phyloP scores from a whole-genome alignment of 2,113 vertebrate species.

The Gymnarchus niloticus region DNA sequence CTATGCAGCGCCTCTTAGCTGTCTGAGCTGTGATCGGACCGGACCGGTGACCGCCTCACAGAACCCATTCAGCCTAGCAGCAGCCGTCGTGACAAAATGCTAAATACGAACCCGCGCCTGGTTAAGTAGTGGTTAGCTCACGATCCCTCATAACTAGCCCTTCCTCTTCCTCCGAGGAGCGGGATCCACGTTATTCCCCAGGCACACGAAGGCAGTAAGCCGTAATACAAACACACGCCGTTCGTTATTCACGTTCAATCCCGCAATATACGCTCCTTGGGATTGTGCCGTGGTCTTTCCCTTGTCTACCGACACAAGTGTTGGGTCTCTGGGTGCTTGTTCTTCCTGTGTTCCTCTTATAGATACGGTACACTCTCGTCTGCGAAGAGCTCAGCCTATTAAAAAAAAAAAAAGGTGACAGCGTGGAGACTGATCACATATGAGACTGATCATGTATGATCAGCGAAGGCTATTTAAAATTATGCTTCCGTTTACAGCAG shows the following conservation, averaged over 20 bases:
- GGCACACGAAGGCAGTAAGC: not conserved
- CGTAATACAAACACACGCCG: not conserved
- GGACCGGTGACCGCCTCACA: not conserved
- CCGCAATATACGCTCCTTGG: no score
- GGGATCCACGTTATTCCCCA: not conserved
- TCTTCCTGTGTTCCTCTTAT: not conserved
- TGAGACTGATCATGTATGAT: not conserved
- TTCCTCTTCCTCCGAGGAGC: constrained; percentile 26
- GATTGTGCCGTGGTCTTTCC: not conserved
- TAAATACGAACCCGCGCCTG: not conserved
- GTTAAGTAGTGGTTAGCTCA: not conserved
- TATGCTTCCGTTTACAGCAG: not conserved
- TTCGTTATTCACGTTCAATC: not conserved
- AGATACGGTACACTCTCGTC: not conserved
- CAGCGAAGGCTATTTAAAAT: not conserved
- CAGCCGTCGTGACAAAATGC: not conserved
- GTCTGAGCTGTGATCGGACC: not conserved
- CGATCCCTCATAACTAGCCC: not conserved
- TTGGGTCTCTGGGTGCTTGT: not conserved
- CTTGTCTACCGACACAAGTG: no score
- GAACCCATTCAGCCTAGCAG: not conserved
- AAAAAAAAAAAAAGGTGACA: not conserved
- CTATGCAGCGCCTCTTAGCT: not conserved
- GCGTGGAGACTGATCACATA: not conserved
- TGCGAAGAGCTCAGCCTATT: not conserved